phyloP scores from a whole-genome alignment of 2,888 invertebrate genomes.

The Trissolcus japonicus region DNA sequence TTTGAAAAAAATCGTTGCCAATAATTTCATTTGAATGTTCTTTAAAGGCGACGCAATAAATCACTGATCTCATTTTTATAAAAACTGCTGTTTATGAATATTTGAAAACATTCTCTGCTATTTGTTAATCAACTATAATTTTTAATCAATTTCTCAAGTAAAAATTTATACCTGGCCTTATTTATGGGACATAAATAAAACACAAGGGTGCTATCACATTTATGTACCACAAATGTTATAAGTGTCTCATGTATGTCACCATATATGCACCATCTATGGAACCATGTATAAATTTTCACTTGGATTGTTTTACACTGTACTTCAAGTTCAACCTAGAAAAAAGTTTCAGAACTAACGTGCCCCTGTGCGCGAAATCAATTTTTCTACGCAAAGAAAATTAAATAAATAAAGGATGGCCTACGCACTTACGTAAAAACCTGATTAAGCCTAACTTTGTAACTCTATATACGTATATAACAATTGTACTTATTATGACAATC shows the following conservation, averaged over 20 bases:
- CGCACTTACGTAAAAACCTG: constrained; percentile 37
- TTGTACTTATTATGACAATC: constrained; percentile 49
- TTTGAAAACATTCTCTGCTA: too few relatives aligned
- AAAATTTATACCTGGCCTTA: not conserved
- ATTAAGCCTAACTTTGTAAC: constrained; percentile 36
- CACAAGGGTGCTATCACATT: too few relatives aligned
- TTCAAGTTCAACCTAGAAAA: constrained; percentile 26
- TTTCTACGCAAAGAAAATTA: constrained; percentile 25
- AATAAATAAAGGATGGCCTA: constrained; percentile 45
- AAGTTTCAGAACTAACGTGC: constrained; percentile 5
- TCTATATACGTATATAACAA: constrained; percentile 33
- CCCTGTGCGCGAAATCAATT: constrained; percentile 25
- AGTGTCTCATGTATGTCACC: not conserved
- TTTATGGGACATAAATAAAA: too few relatives aligned
- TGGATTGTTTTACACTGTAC: constrained; percentile 1
- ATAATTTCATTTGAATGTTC: too few relatives aligned
- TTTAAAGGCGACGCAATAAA: too few relatives aligned
- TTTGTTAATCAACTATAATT: not conserved
- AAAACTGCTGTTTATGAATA: too few relatives aligned
- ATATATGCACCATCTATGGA: not conserved
- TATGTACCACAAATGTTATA: too few relatives aligned
- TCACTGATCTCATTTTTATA: too few relatives aligned
- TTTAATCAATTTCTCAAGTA: not conserved
- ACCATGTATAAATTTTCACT: not conserved
- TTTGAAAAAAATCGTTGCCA: too few relatives aligned